These are phyloP conservation scores for Blera fallax DNA, from an alignment of 2,888 invertebrate genomes.

Conservation along the genomic window DNA sequence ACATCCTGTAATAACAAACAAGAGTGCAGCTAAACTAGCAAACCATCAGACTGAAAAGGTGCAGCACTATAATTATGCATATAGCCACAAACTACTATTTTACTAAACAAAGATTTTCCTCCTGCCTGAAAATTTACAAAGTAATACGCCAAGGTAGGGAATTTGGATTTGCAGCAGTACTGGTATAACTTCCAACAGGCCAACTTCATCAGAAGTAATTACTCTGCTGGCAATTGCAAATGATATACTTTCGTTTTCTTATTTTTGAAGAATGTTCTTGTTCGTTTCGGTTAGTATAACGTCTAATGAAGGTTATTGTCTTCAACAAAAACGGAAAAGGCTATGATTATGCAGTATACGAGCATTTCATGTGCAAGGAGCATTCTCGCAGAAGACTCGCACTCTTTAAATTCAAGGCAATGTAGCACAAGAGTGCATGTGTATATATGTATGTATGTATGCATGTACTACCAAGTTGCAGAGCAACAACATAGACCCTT, in stretches of 20 bases:
- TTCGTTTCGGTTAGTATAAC: background rate
- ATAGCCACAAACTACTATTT: slow-evolving; percentile 6
- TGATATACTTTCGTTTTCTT: slow-evolving; percentile 40
- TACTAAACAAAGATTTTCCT: background rate
- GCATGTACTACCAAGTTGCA: background rate
- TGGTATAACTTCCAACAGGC: background rate
- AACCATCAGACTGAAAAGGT: background rate
- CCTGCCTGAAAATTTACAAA: background rate
- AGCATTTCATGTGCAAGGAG: slow-evolving; percentile 46
- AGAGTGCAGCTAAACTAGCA: background rate
- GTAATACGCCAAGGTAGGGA: background rate
- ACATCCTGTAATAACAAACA: background rate
- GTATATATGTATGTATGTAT: no score
- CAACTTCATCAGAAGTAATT: slow-evolving; percentile 42
- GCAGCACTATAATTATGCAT: slow-evolving; percentile 8
- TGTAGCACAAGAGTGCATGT: slow-evolving; percentile 6
- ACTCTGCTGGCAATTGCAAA: slow-evolving; percentile 21
- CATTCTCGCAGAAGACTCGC: slow-evolving; percentile 34
- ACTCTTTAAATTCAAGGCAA: slow-evolving; percentile 2
- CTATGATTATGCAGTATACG: slow-evolving; percentile 65
- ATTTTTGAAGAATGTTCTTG: background rate
- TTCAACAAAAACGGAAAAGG: slow-evolving; percentile 46
- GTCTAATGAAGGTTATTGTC: slow-evolving; percentile 63
- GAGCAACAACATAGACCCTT: background rate
- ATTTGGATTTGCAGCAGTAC: background rate